Conservation (phyloP, 1,140 invertebrate species). For the Cotesia typhae region DNA sequence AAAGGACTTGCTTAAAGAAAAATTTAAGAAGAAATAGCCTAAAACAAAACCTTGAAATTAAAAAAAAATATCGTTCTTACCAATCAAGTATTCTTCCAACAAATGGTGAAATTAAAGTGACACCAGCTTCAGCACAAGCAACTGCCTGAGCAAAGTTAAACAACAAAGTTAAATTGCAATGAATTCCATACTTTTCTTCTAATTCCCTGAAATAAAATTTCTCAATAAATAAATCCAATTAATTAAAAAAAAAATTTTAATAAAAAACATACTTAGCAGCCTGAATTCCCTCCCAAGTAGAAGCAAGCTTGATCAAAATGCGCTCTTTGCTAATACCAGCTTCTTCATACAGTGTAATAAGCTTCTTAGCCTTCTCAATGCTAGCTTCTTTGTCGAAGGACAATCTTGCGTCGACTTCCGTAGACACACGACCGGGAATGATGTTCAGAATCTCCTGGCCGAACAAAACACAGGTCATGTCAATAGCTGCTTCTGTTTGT, state of each 20-base stretch:
- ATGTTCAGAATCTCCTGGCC: conserved; percentile 97
- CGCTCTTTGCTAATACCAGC: conserved; percentile 91
- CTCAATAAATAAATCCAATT: neutral
- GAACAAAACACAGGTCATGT: conserved; percentile 95
- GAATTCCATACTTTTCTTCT: conserved; percentile 92
- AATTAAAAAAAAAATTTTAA: neutral
- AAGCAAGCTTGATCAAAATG: conserved; percentile 95
- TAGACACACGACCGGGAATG: conserved; percentile 96
- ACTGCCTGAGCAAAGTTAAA: conserved; percentile 97
- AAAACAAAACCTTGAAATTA: neutral
- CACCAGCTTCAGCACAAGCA: conserved; percentile 96
- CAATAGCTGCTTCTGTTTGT: conserved; percentile 83
- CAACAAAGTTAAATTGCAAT: conserved; percentile 97
- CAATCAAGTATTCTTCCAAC: conserved; percentile 94
- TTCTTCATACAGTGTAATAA: conserved; percentile 91
- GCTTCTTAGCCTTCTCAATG: conserved; percentile 86
- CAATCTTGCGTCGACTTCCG: conserved; percentile 97
- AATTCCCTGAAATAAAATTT: conserved; percentile 73
- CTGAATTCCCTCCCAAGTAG: conserved; percentile 99
- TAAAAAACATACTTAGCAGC: conserved; percentile 82
- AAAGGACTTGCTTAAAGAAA: no score
- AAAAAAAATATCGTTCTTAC: conserved; percentile 65
- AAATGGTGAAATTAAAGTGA: conserved; percentile 96
- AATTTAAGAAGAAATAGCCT: no score
- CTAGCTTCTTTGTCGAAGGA: conserved; percentile 95